Conservation (phyloP, 2,888 invertebrate genomes). For the Mythimna lalbum region DNA sequence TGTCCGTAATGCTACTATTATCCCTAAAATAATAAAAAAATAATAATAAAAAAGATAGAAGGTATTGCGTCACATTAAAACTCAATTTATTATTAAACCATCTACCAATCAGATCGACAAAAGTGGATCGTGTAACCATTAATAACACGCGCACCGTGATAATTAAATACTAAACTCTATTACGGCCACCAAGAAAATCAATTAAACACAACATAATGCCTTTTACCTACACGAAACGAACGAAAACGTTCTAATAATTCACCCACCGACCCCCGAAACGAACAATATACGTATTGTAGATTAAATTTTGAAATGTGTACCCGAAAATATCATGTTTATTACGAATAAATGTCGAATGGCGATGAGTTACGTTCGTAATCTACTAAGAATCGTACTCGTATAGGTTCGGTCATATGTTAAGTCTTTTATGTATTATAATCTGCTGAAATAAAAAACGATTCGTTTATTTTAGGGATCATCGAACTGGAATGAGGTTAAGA, state of each 20-base stretch:
- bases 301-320: slow-evolving; percentile 69
- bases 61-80: slow-evolving; percentile 5
- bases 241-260: slow-evolving; percentile 39
- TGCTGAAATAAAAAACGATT: slow-evolving; percentile 79
- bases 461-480: slow-evolving; percentile 74
- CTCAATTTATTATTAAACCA: slow-evolving; percentile 30
- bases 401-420: slow-evolving; percentile 80
- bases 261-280: slow-evolving; percentile 57
- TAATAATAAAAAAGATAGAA: background rate
- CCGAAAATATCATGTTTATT: slow-evolving; percentile 84
- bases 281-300: slow-evolving; percentile 63
- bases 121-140: slow-evolving; percentile 23
- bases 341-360: slow-evolving; percentile 79
- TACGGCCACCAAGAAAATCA: slow-evolving; percentile 55
- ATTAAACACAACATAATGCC: slow-evolving; percentile 37
- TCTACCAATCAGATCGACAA: slow-evolving; percentile 25
- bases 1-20: too few relatives aligned
- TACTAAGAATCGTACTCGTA: slow-evolving; percentile 72
- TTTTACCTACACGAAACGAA: slow-evolving; percentile 20
- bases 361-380: slow-evolving; percentile 80
- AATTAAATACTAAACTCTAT: slow-evolving; percentile 39
- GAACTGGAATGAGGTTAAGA: slow-evolving; percentile 57
- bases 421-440: slow-evolving; percentile 85
- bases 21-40: background rate
- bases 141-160: slow-evolving; percentile 29